Evolutionary conservation across 2,797 vertebrate species (phyloP).

Genomic region (Glossophaga mutica): DNA sequence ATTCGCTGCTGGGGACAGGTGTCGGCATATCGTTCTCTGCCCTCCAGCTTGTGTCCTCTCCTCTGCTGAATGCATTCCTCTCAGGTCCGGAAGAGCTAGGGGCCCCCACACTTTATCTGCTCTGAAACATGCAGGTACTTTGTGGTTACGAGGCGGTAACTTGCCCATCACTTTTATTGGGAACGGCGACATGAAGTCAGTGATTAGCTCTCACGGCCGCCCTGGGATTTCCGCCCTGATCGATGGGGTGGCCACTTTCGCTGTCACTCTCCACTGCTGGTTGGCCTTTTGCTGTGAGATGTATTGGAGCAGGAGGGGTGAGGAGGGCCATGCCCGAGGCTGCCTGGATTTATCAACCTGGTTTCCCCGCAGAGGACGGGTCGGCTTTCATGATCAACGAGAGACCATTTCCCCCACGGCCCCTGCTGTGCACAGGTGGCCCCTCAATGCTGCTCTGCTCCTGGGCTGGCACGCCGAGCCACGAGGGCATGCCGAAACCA

Average conservation of each 20-base stretch:
- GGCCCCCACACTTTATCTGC: neutral
- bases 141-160: neutral
- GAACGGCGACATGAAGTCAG: neutral
- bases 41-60: neutral
- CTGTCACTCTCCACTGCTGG: neutral
- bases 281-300: neutral
- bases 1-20: neutral
- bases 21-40: neutral
- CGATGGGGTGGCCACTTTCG: neutral
- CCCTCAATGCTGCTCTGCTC: neutral
- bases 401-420: neutral
- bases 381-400: neutral
- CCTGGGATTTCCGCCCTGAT: neutral
- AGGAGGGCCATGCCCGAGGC: neutral
- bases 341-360: neutral
- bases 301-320: neutral
- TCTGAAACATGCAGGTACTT: neutral
- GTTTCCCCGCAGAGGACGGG: neutral
- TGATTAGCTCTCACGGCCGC: neutral
- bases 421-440: neutral
- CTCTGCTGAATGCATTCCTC: neutral
- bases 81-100: neutral
- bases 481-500: neutral
- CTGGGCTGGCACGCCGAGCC: accelerated
- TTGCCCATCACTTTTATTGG: neutral